Conservation (phyloP, 2,888 invertebrate genomes). For the Microctonus brassicae region DNA sequence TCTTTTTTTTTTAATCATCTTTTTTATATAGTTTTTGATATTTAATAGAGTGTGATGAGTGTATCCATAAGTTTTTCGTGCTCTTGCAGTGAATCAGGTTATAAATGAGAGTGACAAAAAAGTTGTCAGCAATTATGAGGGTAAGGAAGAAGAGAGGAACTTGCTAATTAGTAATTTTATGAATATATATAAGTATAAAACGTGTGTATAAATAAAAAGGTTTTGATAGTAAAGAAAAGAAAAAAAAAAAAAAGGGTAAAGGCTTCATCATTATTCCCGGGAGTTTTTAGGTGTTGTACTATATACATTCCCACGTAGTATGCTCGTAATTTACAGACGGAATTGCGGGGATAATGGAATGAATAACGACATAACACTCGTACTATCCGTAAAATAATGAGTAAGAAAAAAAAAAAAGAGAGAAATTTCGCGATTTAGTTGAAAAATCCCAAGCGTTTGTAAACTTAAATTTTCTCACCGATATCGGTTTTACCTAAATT, state of each 20-base stretch:
- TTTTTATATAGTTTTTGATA: neutral
- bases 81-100: slow-evolving; percentile 12
- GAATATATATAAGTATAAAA: neutral
- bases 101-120: slow-evolving; percentile 14
- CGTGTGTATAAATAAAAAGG: neutral
- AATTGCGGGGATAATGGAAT: slow-evolving; percentile 31
- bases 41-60: slow-evolving; percentile 1
- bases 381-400: slow-evolving; percentile 21
- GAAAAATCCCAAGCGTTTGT: neutral
- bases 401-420: neutral
- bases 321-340: slow-evolving; percentile 17
- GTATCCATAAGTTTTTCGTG: slow-evolving; percentile 19
- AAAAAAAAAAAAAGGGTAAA: no score
- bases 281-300: neutral
- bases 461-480: slow-evolving; percentile 9
- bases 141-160: neutral
- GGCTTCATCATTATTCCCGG: slow-evolving; percentile 17
- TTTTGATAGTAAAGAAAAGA: slow-evolving; percentile 14
- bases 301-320: slow-evolving; percentile 21
- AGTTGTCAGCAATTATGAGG: neutral
- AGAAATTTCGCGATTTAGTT: neutral
- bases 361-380: slow-evolving; percentile 21
- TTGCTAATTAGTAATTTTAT: slow-evolving; percentile 20
- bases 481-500: slow-evolving; percentile 23
- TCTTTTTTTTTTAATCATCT: no score